These are phyloP conservation scores for Microcaecilia unicolor DNA, from an alignment of 2,797 vertebrate species.

Conservation along the genomic window DNA sequence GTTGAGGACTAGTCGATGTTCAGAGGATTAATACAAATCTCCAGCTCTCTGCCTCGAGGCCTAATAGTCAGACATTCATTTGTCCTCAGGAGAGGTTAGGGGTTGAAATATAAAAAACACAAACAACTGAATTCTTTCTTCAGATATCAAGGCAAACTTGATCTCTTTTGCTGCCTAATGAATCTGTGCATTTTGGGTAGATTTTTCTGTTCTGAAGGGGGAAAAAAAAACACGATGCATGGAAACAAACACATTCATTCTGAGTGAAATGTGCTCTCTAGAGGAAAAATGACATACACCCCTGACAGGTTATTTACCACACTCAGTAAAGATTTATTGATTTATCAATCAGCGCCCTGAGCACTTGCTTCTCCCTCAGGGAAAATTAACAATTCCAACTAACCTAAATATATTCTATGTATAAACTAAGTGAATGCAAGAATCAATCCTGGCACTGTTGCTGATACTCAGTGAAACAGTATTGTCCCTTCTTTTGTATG, in stretches of 20 bases:
- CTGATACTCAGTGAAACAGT: constrained; percentile 31
- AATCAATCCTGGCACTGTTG: constrained; percentile 47
- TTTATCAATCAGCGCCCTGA: constrained; percentile 86
- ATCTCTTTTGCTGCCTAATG: constrained; percentile 47
- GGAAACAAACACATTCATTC: constrained; percentile 39
- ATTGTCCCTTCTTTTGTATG: constrained; percentile 28
- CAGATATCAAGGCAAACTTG: constrained; percentile 37
- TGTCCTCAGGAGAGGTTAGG: constrained; percentile 66
- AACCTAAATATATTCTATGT: constrained; percentile 60
- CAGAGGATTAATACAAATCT: constrained; percentile 62
- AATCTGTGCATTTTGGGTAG: constrained; percentile 37
- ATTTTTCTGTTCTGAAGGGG: constrained; percentile 8
- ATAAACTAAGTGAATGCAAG: constrained; percentile 44
- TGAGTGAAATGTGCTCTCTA: constrained; percentile 58
- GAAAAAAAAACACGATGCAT: constrained; percentile 41
- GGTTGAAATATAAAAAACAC: constrained; percentile 60
- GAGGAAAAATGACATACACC: constrained; percentile 64
- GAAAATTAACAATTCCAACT: constrained; percentile 70
- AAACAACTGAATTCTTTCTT: constrained; percentile 57
- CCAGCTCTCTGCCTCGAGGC: constrained; percentile 44
- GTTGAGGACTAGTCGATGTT: constrained; percentile 55
- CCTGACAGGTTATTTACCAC: constrained; percentile 93
- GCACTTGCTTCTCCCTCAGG: constrained; percentile 67
- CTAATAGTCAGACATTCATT: constrained; percentile 53
- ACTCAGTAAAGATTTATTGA: constrained; percentile 94